Evolutionary conservation across 2,797 vertebrate species (phyloP).

Genomic region (Eurystomus glaucurus): DNA sequence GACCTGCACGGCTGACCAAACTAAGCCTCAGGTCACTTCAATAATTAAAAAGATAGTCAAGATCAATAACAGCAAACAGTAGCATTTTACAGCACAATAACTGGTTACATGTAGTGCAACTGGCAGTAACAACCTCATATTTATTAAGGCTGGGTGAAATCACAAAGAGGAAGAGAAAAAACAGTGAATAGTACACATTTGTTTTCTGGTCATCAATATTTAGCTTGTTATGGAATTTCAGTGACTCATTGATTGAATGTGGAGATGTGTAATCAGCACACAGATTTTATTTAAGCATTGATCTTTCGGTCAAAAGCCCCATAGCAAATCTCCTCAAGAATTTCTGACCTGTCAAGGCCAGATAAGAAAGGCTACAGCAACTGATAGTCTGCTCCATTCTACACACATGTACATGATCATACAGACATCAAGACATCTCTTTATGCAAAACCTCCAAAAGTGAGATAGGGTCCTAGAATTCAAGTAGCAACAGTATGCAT

Average conservation of each 20-base stretch:
- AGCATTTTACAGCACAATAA: conserved; percentile 45
- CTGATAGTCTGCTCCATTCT: background rate
- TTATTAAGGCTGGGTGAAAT: conserved; percentile 45
- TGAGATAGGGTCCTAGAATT: background rate
- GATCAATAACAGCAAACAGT: conserved; percentile 61
- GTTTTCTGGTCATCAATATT: conserved; percentile 56
- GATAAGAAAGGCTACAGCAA: background rate
- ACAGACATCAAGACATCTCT: background rate
- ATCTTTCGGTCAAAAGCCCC: conserved; percentile 33
- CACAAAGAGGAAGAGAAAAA: conserved; percentile 17
- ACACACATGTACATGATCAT: background rate
- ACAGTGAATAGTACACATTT: background rate
- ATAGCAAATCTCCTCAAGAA: background rate
- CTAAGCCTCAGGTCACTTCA: conserved; percentile 55
- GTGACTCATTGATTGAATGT: conserved; percentile 35
- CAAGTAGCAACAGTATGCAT: background rate
- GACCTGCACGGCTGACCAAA: conserved; percentile 66
- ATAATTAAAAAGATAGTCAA: conserved; percentile 72
- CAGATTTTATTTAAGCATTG: conserved; percentile 64
- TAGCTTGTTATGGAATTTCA: conserved; percentile 57
- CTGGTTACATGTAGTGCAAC: conserved; percentile 1
- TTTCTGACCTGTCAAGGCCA: conserved; percentile 24
- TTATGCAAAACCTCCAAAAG: background rate
- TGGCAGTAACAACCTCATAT: conserved; percentile 48
- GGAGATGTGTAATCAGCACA: conserved; percentile 42